phyloP scores from a whole-genome alignment of 30 jellyfish, hydroid and myxozoan species.

The Haliclystus octoradiatus region DNA sequence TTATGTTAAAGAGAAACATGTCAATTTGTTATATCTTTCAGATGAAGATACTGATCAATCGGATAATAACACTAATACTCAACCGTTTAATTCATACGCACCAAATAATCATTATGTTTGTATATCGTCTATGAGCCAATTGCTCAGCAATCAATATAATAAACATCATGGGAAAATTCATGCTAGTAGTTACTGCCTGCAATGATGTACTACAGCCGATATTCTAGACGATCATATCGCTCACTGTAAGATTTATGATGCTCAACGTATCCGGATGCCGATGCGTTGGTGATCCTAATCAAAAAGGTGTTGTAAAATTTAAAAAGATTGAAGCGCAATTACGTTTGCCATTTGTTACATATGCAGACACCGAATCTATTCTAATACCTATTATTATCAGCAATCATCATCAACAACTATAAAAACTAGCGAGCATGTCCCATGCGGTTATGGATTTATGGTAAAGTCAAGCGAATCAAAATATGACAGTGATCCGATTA shows the following conservation, averaged over 20 bases:
- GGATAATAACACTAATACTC: too few species aligned
- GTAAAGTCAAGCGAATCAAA: conserved; percentile 17
- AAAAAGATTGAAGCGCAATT: background rate
- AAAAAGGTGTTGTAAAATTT: background rate
- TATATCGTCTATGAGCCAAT: conserved; percentile 6
- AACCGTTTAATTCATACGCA: background rate
- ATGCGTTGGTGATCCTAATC: background rate
- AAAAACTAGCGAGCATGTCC: conserved; percentile 18
- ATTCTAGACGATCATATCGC: background rate
- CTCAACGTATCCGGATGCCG: conserved; percentile 31
- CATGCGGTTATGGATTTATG: conserved; percentile 22
- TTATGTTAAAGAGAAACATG: background rate
- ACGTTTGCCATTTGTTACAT: background rate
- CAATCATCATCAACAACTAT: background rate
- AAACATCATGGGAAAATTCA: conserved; percentile 14
- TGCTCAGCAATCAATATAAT: conserved; percentile 9
- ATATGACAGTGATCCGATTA: conserved; percentile 9
- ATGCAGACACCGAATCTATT: background rate
- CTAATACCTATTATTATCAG: background rate
- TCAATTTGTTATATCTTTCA: background rate
- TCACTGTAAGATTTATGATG: conserved; percentile 15
- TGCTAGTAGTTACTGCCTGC: background rate
- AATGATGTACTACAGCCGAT: background rate
- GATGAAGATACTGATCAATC: too few species aligned
- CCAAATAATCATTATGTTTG: conserved; percentile 13